Base-by-base conservation (phyloP, 2,888 invertebrate genomes). In the Drosophila vallismaia region DNA sequence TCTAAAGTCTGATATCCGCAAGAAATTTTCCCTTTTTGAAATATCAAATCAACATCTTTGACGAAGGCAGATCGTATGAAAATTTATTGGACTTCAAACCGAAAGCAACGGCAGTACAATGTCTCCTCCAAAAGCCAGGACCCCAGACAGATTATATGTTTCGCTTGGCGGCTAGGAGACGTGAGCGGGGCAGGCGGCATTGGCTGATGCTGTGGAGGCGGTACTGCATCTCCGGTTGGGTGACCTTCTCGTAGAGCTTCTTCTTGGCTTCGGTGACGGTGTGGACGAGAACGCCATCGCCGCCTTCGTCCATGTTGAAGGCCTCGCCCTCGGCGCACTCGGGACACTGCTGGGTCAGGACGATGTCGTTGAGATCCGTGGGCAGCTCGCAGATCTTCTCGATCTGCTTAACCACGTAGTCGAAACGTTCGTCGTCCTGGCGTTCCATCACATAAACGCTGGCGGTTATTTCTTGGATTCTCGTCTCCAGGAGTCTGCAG, bases 391-490 rank as follows among this genome's bases (percentile, higher is more conserved):
- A 86, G n/a, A 84, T 67, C 74, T 89, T 90, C 19, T 88, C 86
- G 31, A 91, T 77, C 73, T 88, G 84, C n/a, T 84, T 86, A 4
- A 92, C 89, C 8, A 93, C 79, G 40, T 69, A 81, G 24, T 88
- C 79, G 1, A 63, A 12, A 50, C 71, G 76, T 9, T 59, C 71
- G 1, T 77, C 78, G 14, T 88, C 84, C 33, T 75, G 77, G 4
- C 91, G 86, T 55, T 91, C 90, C 4, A 76, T 59, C 2, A 86
- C 72, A 63, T 93, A 94, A 0, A 92, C 93, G 0, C 92, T 92
- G 79, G 93, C 92, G 3, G 93, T 92, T 6, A 94, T 90, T 24
- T 92, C 92, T 77, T 93, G 93, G 4, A 93, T 91, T 49, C 93
- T 93, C 0, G 89, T 71, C 79, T 94, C 94, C 4, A 94, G 83